These are phyloP conservation scores for Melieria crassipennis DNA, from an alignment of 2,888 invertebrate genomes.

Conservation along the genomic window DNA sequence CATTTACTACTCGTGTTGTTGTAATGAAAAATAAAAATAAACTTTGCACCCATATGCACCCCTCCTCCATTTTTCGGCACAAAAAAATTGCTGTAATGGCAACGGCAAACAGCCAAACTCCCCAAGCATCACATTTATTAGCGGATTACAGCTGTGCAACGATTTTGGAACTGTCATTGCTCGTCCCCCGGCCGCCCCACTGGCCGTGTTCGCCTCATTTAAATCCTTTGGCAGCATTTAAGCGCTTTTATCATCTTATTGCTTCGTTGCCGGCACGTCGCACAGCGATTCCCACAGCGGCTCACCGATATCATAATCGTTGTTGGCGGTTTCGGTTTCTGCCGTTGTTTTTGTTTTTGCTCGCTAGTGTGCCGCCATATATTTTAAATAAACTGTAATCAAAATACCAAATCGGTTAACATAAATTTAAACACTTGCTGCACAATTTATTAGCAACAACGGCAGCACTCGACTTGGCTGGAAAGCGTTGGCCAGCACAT, in stretches of 20 bases:
- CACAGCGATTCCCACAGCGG: constrained; percentile 12
- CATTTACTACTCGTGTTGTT: too few relatives aligned
- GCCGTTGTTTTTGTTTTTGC: background rate
- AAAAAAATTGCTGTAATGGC: too few relatives aligned
- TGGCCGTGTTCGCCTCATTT: constrained; percentile 6
- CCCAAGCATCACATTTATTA: constrained; percentile 12
- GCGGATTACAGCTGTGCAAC: constrained; percentile 13
- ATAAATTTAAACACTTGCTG: constrained; percentile 34
- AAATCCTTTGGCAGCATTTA: constrained; percentile 39
- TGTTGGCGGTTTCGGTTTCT: constrained; percentile 30
- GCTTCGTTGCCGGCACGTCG: background rate
- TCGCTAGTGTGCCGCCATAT: constrained; percentile 7
- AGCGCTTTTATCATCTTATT: constrained; percentile 27
- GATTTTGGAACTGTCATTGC: background rate
- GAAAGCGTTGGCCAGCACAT: background rate
- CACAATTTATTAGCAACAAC: constrained; percentile 27
- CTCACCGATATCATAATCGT: constrained; percentile 34
- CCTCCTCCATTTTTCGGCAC: too few relatives aligned
- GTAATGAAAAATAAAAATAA: too few relatives aligned
- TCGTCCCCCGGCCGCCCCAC: background rate
- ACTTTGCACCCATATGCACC: too few relatives aligned
- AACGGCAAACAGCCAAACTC: too few relatives aligned
- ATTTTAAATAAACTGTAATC: constrained; percentile 28
- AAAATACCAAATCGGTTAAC: constrained; percentile 36
- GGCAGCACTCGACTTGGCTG: background rate